phyloP scores from a whole-genome alignment of 2,797 vertebrate species.

The Phoebastria nigripes region DNA sequence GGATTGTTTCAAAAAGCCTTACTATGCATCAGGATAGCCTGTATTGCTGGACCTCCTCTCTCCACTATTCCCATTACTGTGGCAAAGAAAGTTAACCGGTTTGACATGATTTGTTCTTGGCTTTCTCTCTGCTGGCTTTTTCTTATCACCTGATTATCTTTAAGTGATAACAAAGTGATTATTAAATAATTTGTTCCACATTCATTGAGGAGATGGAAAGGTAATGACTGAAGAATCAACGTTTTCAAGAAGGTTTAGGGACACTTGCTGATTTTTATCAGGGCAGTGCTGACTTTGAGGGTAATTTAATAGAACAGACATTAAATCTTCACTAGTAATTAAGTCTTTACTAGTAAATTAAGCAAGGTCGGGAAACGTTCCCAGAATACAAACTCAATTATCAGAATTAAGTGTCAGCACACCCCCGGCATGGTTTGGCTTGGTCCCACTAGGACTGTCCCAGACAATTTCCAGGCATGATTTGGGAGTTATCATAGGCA shows the following conservation, averaged over 20 bases:
- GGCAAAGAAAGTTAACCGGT: background rate
- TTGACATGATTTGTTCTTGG: background rate
- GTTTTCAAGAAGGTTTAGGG: background rate
- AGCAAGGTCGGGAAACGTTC: background rate
- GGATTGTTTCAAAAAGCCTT: background rate
- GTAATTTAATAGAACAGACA: slow-evolving; percentile 28
- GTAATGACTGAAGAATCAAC: background rate
- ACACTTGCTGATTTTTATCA: slow-evolving; percentile 36
- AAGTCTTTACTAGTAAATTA: slow-evolving; percentile 43
- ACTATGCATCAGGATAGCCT: background rate
- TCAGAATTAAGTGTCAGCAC: background rate
- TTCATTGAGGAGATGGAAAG: background rate
- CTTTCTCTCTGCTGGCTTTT: slow-evolving; percentile 1
- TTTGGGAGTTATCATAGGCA: background rate
- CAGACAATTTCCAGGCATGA: background rate
- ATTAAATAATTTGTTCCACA: background rate
- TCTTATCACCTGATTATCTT: background rate
- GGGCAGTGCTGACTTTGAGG: background rate
- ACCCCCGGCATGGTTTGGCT: background rate
- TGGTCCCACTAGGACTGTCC: background rate
- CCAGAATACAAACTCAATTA: background rate
- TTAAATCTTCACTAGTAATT: slow-evolving; percentile 27
- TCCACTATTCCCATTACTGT: background rate
- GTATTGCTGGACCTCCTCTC: background rate
- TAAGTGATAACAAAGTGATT: slow-evolving; percentile 10